A percentile compares a stretch with the other conserved stretches of the same genome.
Evolutionary conservation across 2,797 vertebrate genomes (phyloP).

Genomic region (Mallotus villosus): DNA sequence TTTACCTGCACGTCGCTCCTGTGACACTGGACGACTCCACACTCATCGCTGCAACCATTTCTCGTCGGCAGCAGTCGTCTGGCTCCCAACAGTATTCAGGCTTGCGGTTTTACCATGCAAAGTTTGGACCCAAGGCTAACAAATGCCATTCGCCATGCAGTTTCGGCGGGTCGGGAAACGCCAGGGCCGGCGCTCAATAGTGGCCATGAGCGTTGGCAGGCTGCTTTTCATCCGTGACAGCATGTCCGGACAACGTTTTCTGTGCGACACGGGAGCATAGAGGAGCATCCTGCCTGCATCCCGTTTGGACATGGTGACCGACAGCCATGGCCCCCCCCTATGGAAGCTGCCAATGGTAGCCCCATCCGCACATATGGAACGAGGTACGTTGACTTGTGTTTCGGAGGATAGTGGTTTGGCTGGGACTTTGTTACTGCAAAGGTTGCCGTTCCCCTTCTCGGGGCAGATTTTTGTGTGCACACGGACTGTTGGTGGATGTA

Average conservation of each 20-base stretch:
- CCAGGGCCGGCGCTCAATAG: slow-evolving; percentile 16
- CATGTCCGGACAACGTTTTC: slow-evolving; percentile 16
- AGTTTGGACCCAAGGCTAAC: slow-evolving; percentile 22
- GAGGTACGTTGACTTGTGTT: slow-evolving; percentile 1
- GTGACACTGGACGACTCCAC: too few relatives aligned
- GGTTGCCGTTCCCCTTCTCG: neutral
- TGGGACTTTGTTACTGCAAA: slow-evolving; percentile 16
- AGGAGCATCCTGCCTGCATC: slow-evolving; percentile 11
- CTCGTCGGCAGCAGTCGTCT: neutral
- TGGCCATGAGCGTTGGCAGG: slow-evolving; percentile 11
- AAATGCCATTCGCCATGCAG: slow-evolving; percentile 13
- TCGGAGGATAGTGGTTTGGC: slow-evolving; percentile 13
- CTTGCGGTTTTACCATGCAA: slow-evolving; percentile 26
- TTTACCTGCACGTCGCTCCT: too few relatives aligned
- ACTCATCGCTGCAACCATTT: neutral
- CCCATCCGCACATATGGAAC: slow-evolving; percentile 16
- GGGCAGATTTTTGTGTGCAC: neutral
- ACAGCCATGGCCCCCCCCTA: neutral
- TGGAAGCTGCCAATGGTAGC: slow-evolving; percentile 19
- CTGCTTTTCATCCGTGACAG: slow-evolving; percentile 23
- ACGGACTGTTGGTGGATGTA: too few relatives aligned
- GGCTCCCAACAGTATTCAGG: neutral
- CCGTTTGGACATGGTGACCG: neutral
- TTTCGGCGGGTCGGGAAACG: slow-evolving; percentile 17
- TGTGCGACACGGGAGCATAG: slow-evolving; percentile 12